Base-by-base conservation (phyloP, 2,888 invertebrate genomes). In the Diaprepes abbreviatus region DNA sequence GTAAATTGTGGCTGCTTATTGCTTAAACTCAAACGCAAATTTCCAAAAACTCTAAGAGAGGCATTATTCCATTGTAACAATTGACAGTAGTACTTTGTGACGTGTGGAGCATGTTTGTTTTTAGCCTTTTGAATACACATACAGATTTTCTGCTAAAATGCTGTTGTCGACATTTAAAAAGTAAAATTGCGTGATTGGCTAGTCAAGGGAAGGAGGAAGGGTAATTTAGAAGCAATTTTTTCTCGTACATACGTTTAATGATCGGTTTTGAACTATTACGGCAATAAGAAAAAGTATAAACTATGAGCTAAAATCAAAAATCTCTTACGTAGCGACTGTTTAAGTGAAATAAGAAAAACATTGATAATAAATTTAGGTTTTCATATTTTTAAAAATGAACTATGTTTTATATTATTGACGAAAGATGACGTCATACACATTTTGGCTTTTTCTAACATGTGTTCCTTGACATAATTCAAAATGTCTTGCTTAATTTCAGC, bases 181-280 rank as follows among this genome's bases (percentile, higher is more conserved):
- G 1, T 33, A 24, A 43, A 55, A 45, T 40, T 43, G 16, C 40
- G 31, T 63, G 45, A 31, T 54, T 60, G 60, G 19, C 67, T 71
- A 77, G 79, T 80, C 80, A 83, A 84, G 83, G 84, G 84, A 84
- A 84, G 83, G 84, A 85, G 84, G 84, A 84, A 82, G 82, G 83
- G 82, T 77, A 73, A 72, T 74, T 72, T 35, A 6, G 35, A 63
- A 69, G 60, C 71, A 70, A 52, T 63, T 52, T 54, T 63, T 38
- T 72, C 75, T 77, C 74, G 74, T 75, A 75, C 76, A 75, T 74
- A 70, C 74, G 67, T 70, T 69, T 65, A n/a, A n/a, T n/a, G n/a
- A n/a, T n/a, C n/a, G n/a, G n/a, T n/a, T n/a, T n/a, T n/a, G n/a
- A n/a, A n/a, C n/a, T n/a, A n/a, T n/a, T n/a, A n/a, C n/a, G n/a